Evolutionary conservation across 2,113 vertebrate species (phyloP).

Genomic region (Tretioscincus oriximinensis): DNA sequence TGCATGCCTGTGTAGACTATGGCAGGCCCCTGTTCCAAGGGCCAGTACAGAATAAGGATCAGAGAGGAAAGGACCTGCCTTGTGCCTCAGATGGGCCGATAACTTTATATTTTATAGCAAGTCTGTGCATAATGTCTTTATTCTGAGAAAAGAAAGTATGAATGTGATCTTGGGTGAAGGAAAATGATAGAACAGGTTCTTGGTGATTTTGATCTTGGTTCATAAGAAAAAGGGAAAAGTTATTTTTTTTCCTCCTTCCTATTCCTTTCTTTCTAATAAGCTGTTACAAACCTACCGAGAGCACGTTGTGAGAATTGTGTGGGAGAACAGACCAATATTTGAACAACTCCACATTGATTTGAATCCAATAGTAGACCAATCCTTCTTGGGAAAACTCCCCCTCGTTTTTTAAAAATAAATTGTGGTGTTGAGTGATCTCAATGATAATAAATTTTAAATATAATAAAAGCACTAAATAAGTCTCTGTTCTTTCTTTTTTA

Average conservation of each 20-base stretch:
- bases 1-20: neutral
- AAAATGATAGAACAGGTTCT: slow-evolving; percentile 25
- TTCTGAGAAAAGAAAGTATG: slow-evolving; percentile 35
- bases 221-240: slow-evolving; percentile 26
- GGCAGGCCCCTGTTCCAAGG: no score
- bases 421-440: slow-evolving; percentile 50
- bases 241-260: no score
- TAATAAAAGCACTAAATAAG: slow-evolving; percentile 43
- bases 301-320: slow-evolving; percentile 39
- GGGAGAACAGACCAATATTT: slow-evolving; percentile 3
- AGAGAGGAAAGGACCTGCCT: no score
- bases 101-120: neutral
- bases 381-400: slow-evolving; percentile 28
- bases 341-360: slow-evolving; percentile 44
- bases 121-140: slow-evolving; percentile 42
- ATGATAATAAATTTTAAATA: slow-evolving; percentile 18
- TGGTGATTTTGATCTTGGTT: slow-evolving; percentile 43
- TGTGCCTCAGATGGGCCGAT: neutral
- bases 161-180: neutral
- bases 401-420: slow-evolving; percentile 30
- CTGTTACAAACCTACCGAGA: slow-evolving; percentile 35
- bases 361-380: slow-evolving; percentile 39
- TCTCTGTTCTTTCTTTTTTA: neutral
- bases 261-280: neutral
- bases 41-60: no score